phyloP scores from a whole-genome alignment of 1,140 invertebrate species.

The Ceratosolen fusciceps region DNA sequence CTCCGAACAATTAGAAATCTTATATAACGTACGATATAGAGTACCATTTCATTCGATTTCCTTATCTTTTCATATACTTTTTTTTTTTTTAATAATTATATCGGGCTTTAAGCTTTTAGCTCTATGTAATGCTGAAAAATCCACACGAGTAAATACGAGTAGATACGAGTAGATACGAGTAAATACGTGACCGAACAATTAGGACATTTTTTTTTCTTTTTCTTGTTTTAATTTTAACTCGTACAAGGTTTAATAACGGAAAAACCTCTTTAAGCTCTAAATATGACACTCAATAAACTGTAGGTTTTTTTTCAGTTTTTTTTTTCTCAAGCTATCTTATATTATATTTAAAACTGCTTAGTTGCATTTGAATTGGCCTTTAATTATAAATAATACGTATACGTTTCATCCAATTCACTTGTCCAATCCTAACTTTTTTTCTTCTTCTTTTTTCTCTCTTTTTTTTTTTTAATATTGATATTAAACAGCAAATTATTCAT shows the following conservation, averaged over 20 bases:
- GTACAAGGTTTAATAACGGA: constrained; percentile 36
- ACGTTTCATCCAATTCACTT: constrained; percentile 29
- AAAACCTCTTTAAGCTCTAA: constrained; percentile 25
- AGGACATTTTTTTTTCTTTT: constrained; percentile 26
- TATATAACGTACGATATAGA: no score
- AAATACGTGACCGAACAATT: constrained; percentile 23
- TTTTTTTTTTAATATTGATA: constrained; percentile 15
- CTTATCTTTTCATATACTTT: constrained; percentile 34
- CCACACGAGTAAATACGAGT: no score
- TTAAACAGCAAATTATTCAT: constrained; percentile 16
- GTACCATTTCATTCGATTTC: no score
- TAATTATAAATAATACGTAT: background rate
- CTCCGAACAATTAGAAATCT: no score
- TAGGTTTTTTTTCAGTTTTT: no score
- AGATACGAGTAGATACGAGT: no score
- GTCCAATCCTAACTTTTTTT: constrained; percentile 28
- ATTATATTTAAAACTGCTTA: background rate
- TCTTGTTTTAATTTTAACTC: no score
- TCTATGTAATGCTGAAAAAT: constrained; percentile 26
- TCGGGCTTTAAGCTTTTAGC: constrained; percentile 1
- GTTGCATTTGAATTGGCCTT: constrained; percentile 18
- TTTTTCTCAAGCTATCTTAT: constrained; percentile 21
- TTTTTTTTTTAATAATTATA: background rate
- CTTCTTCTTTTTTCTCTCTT: background rate
- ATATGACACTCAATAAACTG: constrained; percentile 33